Conservation (phyloP, 1,140 invertebrate species). For the Drosophila kurseongensis region DNA sequence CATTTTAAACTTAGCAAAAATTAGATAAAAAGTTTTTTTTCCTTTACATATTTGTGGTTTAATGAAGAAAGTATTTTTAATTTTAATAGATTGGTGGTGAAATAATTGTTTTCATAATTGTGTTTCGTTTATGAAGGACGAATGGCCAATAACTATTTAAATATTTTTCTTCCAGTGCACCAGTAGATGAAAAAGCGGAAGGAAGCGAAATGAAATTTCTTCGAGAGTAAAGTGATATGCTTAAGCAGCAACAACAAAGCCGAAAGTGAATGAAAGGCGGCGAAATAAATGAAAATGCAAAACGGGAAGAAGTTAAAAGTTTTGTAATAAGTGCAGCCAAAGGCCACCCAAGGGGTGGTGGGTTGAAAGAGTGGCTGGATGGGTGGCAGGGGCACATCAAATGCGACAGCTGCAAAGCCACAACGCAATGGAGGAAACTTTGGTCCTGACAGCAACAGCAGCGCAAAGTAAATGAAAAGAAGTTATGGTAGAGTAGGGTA, state of each 20-base stretch:
- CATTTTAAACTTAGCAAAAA: too few relatives aligned
- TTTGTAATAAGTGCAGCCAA: slow-evolving; percentile 61
- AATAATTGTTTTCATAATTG: too few relatives aligned
- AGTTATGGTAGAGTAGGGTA: not conserved
- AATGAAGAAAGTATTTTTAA: too few relatives aligned
- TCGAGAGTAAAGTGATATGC: slow-evolving; percentile 51
- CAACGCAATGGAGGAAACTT: slow-evolving; percentile 40
- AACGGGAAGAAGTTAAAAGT: slow-evolving; percentile 55
- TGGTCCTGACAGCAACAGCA: slow-evolving; percentile 6
- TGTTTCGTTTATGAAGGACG: too few relatives aligned
- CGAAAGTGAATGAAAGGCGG: slow-evolving; percentile 42
- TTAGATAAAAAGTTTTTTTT: too few relatives aligned
- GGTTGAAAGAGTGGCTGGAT: not conserved
- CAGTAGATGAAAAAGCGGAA: slow-evolving; percentile 5
- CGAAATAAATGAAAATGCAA: slow-evolving; percentile 65
- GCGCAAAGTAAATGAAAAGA: slow-evolving; percentile 20
- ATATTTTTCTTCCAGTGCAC: slow-evolving; percentile 8
- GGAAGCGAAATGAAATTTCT: slow-evolving; percentile 55
- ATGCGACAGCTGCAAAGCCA: slow-evolving; percentile 58
- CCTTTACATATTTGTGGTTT: too few relatives aligned
- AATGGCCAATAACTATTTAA: too few relatives aligned
- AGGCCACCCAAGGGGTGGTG: slow-evolving; percentile 1
- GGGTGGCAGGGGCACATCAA: slow-evolving; percentile 7
- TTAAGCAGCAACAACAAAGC: slow-evolving; percentile 29
- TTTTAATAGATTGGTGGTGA: too few relatives aligned